Percentiles rank a stretch among this genome's conserved stretches.
phyloP scores from a whole-genome alignment of 2,797 vertebrate species.

The Ispidina lecontei region DNA sequence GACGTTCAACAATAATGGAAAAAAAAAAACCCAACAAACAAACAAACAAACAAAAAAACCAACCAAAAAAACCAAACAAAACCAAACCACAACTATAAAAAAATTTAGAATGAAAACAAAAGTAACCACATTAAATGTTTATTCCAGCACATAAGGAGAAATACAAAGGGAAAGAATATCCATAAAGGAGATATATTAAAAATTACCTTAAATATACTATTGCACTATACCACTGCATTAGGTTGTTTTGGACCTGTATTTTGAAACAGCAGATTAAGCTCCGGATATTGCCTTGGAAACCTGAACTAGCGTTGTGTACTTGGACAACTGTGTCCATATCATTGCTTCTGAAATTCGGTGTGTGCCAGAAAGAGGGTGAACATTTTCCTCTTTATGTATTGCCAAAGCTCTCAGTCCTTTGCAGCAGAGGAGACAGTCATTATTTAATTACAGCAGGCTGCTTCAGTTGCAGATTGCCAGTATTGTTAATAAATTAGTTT shows the following conservation, averaged over 20 bases:
- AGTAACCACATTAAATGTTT: conserved; percentile 23
- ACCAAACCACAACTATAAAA: not conserved
- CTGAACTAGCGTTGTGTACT: not conserved
- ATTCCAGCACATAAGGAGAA: conserved; percentile 2
- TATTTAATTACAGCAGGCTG: not conserved
- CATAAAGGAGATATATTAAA: not conserved
- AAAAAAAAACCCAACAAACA: not conserved
- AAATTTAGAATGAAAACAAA: conserved; percentile 17
- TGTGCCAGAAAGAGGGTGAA: not conserved
- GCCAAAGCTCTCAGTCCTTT: not conserved
- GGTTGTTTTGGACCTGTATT: not conserved
- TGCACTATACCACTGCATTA: not conserved
- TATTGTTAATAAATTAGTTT: not conserved
- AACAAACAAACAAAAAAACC: not conserved
- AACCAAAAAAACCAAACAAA: not conserved
- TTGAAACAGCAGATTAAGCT: not conserved
- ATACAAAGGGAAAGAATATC: not conserved
- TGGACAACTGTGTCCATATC: not conserved
- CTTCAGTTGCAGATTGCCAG: not conserved
- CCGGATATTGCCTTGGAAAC: conserved; percentile 48
- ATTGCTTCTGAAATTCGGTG: not conserved
- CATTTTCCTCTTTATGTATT: not conserved
- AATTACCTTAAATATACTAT: not conserved
- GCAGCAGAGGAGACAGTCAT: not conserved
- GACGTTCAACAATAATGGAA: conserved; percentile 48